Evolutionary conservation across 2,113 vertebrate genomes (phyloP), one percentile per base, ranked within the genome.

Genomic region (Corythaeola cristata): DNA sequence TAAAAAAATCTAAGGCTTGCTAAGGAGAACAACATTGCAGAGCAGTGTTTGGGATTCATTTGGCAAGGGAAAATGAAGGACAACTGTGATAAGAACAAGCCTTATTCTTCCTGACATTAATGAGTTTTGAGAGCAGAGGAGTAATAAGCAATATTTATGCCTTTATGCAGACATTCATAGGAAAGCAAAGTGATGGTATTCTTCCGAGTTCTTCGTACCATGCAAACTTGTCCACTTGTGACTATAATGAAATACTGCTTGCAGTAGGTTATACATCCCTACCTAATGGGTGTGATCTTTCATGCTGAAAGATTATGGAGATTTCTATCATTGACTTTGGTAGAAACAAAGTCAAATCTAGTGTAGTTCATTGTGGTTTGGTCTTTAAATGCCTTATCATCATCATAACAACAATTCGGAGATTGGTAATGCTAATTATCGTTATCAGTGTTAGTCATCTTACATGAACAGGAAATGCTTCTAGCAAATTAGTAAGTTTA

Each of bases 91-190:
- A 81, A 93, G 19, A 87, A 52, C 27, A 63, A 78, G 30, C 16
- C 18, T 86, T 90, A 73, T 33, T 74, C 52, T 85, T 91, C 24
- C 55, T 91, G 49, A 53, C 33, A 39, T 78, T 89, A 79, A 78
- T 75, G 69, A 88, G 53, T 85, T 85, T 63, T 82, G 49, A 87
- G 39, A 95, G 37, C 28, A 85, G 32, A 63, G 37, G 7, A 60
- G 27, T 88, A 63, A 52, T 82, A 81, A 89, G 47, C 19, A 87
- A 39, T 89, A 77, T 90, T 97, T 95, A 56, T 90, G 49, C 49
- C 39, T 83, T 41, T 79, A 33, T 72, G 27, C 22, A 83, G 49
- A 30, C n/a, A 58, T 45, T 52, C 33, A 33, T 90, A 76, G 56
- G 72, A 88, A 60, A 55, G 7, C 8, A 27, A 86, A 80, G 33